Evolutionary conservation across 2,888 invertebrate species (phyloP).

Genomic region (Spatulosminthurus flaviceps): DNA sequence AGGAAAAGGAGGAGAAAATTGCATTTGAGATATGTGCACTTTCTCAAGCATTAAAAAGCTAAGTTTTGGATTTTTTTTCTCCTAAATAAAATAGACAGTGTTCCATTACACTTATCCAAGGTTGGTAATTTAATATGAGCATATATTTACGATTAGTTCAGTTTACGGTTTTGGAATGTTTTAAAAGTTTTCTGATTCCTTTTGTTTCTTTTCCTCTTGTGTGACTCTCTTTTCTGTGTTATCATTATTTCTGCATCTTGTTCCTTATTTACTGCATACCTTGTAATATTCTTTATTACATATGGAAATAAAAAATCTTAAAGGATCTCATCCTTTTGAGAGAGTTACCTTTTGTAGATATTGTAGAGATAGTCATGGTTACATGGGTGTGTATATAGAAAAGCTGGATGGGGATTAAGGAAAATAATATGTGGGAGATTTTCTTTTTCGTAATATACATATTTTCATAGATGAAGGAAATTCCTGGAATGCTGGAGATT

Average conservation of each 20-base stretch:
- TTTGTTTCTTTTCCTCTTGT: constrained; percentile 14
- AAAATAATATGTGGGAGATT: no score
- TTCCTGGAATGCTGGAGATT: neutral
- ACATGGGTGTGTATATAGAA: no score
- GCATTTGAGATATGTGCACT: neutral
- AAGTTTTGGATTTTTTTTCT: constrained; percentile 7
- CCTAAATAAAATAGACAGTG: constrained; percentile 32
- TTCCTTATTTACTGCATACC: neutral
- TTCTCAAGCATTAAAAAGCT: constrained; percentile 17
- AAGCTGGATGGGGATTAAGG: no score
- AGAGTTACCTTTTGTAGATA: neutral
- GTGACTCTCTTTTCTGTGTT: neutral
- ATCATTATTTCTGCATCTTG: neutral
- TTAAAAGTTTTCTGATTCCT: constrained; percentile 13
- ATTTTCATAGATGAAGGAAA: no score
- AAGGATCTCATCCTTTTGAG: neutral
- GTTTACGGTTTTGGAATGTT: constrained; percentile 30
- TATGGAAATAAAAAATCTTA: constrained; percentile 16
- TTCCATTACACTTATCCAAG: constrained; percentile 32
- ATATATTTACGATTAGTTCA: constrained; percentile 39
- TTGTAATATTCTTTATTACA: neutral
- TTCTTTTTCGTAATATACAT: no score
- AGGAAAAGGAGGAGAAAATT: neutral
- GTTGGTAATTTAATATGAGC: constrained; percentile 26
- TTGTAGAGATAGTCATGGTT: no score